Conservation (phyloP, 2,113 vertebrate species). For the Martes martes region DNA sequence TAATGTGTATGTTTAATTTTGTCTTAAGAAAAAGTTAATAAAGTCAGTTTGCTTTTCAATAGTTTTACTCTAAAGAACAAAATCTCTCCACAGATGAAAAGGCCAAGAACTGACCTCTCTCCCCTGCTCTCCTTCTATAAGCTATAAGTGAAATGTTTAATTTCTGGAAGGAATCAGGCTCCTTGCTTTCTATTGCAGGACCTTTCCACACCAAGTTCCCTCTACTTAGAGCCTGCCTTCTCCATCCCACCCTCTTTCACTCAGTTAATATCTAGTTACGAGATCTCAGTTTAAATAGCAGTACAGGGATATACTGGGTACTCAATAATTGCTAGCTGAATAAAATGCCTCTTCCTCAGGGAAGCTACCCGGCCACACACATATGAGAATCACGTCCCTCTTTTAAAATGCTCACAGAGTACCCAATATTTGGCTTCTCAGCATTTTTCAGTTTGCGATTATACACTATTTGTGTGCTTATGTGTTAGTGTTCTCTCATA, state of each 20-base stretch:
- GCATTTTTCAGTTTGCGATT: background rate
- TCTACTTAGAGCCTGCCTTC: background rate
- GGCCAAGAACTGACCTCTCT: background rate
- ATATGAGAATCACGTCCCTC: background rate
- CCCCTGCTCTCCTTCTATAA: background rate
- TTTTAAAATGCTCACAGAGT: slow-evolving; percentile 29
- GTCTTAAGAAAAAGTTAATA: background rate
- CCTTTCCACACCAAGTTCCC: background rate
- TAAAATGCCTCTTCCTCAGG: slow-evolving; percentile 23
- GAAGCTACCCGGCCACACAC: background rate
- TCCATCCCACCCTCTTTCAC: background rate
- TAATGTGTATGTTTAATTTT: background rate
- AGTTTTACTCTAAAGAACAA: slow-evolving; percentile 4
- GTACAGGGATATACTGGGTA: background rate
- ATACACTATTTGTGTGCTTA: background rate
- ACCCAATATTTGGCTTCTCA: background rate
- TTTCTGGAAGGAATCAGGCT: background rate
- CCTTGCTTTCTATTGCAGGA: background rate
- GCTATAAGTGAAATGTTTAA: background rate
- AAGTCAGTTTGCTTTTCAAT: background rate
- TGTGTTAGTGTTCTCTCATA: background rate
- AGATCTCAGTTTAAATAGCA: slow-evolving; percentile 31
- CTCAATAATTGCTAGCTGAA: background rate
- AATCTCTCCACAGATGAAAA: background rate
- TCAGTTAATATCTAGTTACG: background rate